phyloP scores from a whole-genome alignment of 92 coral and sea anemone genomes.

The Umimayanthus kanabou region DNA sequence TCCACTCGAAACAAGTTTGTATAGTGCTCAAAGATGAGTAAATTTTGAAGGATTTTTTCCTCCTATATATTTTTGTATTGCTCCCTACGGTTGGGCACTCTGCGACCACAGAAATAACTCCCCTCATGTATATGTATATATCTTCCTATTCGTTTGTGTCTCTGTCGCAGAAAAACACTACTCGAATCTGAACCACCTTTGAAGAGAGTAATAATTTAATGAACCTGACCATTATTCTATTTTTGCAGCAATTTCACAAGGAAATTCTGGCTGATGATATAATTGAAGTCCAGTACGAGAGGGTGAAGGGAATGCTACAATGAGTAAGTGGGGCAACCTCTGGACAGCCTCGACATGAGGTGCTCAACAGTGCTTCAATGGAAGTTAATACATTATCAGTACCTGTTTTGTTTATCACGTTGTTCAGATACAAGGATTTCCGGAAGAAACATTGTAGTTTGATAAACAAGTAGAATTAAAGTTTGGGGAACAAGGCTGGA shows the following conservation, averaged over 20 bases:
- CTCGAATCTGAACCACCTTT: not conserved
- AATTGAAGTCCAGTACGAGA: slow-evolving; percentile 53
- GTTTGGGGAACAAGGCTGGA: too few species aligned
- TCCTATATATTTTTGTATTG: too few species aligned
- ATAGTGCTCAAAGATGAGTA: too few species aligned
- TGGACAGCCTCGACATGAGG: too few species aligned
- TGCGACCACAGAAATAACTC: too few species aligned
- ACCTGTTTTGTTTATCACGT: not conserved
- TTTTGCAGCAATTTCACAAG: slow-evolving; percentile 71
- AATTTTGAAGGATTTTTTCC: too few species aligned
- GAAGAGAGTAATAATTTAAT: too few species aligned
- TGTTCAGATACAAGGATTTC: not conserved
- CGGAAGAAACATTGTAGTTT: not conserved
- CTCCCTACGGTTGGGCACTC: too few species aligned
- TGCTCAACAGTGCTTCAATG: not conserved
- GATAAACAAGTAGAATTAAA: not conserved
- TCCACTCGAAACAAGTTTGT: too few species aligned
- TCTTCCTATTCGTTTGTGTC: too few species aligned
- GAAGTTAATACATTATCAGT: not conserved
- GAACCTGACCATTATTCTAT: not conserved
- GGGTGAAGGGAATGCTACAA: slow-evolving; percentile 52
- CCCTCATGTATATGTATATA: too few species aligned
- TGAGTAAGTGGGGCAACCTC: slow-evolving; percentile 89
- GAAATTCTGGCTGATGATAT: slow-evolving; percentile 81
- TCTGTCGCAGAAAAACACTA: not conserved